These are phyloP conservation scores for Protomyctophum bolini DNA, from an alignment of 2,113 vertebrate genomes.

Conservation along the genomic window DNA sequence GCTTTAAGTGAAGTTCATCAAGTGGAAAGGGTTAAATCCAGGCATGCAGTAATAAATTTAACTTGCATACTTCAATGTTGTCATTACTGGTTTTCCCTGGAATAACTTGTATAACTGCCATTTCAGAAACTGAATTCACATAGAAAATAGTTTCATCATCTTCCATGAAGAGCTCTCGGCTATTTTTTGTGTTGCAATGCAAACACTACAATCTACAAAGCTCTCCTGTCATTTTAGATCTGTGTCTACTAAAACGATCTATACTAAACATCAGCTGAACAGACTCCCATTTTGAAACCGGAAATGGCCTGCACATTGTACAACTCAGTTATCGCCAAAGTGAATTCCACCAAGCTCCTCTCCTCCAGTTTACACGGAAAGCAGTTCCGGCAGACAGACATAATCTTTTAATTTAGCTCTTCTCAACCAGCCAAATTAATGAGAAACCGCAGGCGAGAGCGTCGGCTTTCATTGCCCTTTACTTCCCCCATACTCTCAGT, in stretches of 20 bases:
- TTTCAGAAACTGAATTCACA: too few species aligned
- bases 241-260: constrained; percentile 27
- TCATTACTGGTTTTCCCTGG: too few species aligned
- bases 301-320: background rate
- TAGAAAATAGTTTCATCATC: too few species aligned
- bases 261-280: constrained; percentile 3
- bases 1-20: too few species aligned
- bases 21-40: too few species aligned
- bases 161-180: background rate
- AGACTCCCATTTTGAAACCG: background rate
- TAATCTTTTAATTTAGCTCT: constrained; percentile 22
- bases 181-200: background rate
- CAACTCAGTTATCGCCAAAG: constrained; percentile 12
- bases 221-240: constrained; percentile 21
- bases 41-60: too few species aligned
- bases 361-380: constrained; percentile 32
- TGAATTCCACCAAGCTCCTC: constrained; percentile 27
- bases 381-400: constrained; percentile 1
- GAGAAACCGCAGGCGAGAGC: constrained; percentile 19
- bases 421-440: constrained; percentile 7
- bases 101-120: too few species aligned
- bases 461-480: background rate
- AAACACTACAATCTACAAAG: constrained; percentile 28
- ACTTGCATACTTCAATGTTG: too few species aligned
- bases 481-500: background rate